Percentiles rank a stretch among this genome's conserved stretches.
phyloP scores from a whole-genome alignment of 2,797 vertebrate genomes.

The Pantherophis vulpinus region DNA sequence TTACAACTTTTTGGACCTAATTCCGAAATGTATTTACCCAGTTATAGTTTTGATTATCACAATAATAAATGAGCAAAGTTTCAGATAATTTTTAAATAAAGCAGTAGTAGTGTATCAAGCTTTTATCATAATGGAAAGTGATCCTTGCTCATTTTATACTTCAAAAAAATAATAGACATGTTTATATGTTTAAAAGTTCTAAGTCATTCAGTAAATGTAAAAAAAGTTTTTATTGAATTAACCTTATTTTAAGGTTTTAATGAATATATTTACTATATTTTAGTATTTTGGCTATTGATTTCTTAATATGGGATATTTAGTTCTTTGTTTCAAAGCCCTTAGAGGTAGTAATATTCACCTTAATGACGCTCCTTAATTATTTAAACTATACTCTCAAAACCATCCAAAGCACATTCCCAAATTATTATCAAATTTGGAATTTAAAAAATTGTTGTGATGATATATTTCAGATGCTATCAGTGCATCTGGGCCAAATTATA shows the following conservation, averaged over 20 bases:
- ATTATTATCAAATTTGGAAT: background rate
- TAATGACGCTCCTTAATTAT: background rate
- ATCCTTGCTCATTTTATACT: background rate
- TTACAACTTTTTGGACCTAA: background rate
- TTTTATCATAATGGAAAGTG: background rate
- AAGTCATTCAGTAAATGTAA: background rate
- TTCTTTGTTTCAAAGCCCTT: background rate
- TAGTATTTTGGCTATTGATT: background rate
- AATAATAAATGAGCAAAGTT: background rate
- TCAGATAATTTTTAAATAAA: background rate
- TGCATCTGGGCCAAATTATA: background rate
- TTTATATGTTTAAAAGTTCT: background rate
- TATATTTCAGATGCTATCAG: background rate
- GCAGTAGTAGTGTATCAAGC: background rate
- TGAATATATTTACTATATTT: background rate
- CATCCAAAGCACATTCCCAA: background rate
- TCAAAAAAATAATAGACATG: background rate
- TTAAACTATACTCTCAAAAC: background rate
- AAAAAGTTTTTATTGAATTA: background rate
- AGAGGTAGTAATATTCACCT: background rate
- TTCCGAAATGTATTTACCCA: background rate
- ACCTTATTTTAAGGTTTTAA: background rate
- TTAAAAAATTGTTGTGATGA: background rate
- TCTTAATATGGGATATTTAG: background rate
- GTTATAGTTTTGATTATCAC: background rate